Evolutionary conservation across 2,113 vertebrate genomes (phyloP), one percentile per base, ranked within the genome.

Genomic region (Gavialis gangeticus): DNA sequence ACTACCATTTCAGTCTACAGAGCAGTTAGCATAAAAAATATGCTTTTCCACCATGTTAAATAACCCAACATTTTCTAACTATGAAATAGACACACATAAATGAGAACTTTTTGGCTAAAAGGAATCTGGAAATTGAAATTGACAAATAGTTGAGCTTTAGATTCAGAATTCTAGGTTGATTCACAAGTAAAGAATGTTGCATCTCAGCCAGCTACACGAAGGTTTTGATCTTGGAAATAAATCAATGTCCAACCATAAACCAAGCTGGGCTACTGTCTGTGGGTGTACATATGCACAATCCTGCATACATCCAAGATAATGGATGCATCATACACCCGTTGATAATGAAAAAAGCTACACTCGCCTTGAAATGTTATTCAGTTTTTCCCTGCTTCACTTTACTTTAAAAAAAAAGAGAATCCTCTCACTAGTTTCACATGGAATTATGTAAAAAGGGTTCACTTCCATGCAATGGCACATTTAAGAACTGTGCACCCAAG

Each of bases 211-310:
- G 87, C 59, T 84, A 55, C n/a, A 37, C 34, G 12, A 95, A 86
- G 54, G 60, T 85, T 97, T 91, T 94, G 8, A 76, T 88, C 55
- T 92, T 57, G 60, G 89, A 94, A 94, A 94, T 79, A 94, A 66
- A 84, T 82, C 55, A 64, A 56, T 8, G 0, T 59, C 87, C 59
- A 63, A 84, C 21, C n/a, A 84, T 54, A 82, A 92, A 93, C 62
- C 2, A 57, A 71, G 0, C 0, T 28, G 69, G 54, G 13, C 22
- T 87, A 13, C 30, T 92, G 57, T 90, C 71, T 93, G 77, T 54
- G 82, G 37, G 15, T 73, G 88, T 1, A 0, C 78, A 78, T 15
- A 88, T 2, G 57, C 85, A 87, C 59, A 89, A n/a, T 78, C 73
- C 81, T 0, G 0, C 12, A 46, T 93, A 82, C n/a, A 88, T 11